Base-by-base conservation (phyloP, 2,113 vertebrate genomes). In the Nothocercus julius region DNA sequence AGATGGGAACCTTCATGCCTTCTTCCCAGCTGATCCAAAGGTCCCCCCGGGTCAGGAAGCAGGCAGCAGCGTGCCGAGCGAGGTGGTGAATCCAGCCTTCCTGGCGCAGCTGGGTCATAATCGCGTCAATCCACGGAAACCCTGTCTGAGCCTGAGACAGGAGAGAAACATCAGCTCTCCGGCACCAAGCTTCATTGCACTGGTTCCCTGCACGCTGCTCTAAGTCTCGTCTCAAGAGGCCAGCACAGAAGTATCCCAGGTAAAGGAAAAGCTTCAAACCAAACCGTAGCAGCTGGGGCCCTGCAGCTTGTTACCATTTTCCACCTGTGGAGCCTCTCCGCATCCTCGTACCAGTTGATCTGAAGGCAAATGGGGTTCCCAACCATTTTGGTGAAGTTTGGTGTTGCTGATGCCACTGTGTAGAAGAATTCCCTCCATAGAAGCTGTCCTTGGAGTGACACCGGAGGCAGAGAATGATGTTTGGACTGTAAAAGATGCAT, bases 21-120 rank as follows among this genome's bases (percentile, higher is more conserved):
- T 99, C 99, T 77, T 99, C 99, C 99, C 99, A 99, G 96, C 98
- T 98, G 98, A 99, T 98, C 99, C 99, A 99, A 7, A 99, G 98
- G 97, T 99, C 99, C 56, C 99, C 99, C 13, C 99, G 97, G 1
- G 99, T 99, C 92, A 99, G 98, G 90, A 99, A 99, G 96, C 99
- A 99, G 42, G 99, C 98, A 4, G 99, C 99, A 5, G 99, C 99
- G 5, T 99, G 99, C 7, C 99, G 96, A 28, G 99, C 99, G 82
- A 99, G 96, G 95, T 99, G 99, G 89, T 99, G 99, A 94, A 99
- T 99, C 99, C 99, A 99, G 21, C 99, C 99, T 82, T 99, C 99
- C 95, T 99, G 99, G 61, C 98, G 98, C 83, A 99, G 98, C 93
- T 99, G 99, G 28, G 99, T 99, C 99, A 99, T 99, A 88, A 99